These are phyloP conservation scores for Labeo calbasu DNA, from an alignment of 2,797 vertebrate species.

Conservation along the genomic window DNA sequence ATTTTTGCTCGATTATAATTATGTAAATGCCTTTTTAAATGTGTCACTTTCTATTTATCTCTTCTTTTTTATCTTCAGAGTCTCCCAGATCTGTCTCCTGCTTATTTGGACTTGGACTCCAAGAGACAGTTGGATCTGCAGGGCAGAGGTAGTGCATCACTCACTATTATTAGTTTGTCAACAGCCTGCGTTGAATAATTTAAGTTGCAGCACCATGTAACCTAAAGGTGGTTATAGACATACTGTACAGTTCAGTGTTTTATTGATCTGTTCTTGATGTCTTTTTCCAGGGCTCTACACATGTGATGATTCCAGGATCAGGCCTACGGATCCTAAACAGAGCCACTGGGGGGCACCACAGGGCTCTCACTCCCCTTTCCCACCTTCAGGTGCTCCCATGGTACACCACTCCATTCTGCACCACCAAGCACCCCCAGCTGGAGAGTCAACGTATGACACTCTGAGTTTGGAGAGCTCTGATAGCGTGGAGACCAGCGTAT, in stretches of 20 bases:
- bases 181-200: constrained; percentile 4
- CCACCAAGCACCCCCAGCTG: constrained; percentile 81
- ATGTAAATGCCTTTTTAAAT: constrained; percentile 41
- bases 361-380: neutral
- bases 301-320: constrained; percentile 58
- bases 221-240: neutral
- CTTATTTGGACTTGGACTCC: constrained; percentile 86
- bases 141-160: constrained; percentile 84
- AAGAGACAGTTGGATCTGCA: constrained; percentile 86
- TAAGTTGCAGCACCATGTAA: neutral
- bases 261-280: constrained; percentile 18
- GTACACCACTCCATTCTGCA: constrained; percentile 93
- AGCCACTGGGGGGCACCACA: constrained; percentile 85
- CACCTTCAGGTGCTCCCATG: constrained; percentile 71
- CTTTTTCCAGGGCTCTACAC: constrained; percentile 50
- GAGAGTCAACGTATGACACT: constrained; percentile 87
- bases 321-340: constrained; percentile 72
- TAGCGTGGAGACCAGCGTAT: constrained; percentile 96
- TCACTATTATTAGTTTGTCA: neutral
- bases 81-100: constrained; percentile 84
- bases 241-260: neutral
- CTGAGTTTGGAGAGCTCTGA: constrained; percentile 97
- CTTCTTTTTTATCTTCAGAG: constrained; percentile 67
- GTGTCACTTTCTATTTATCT: constrained; percentile 20
- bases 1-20: constrained; percentile 8